A percentile compares a stretch with the other conserved stretches of the same genome.
These are phyloP conservation scores for Bombus pyrosoma DNA, from an alignment of 1,140 invertebrate genomes.

Conservation along the genomic window DNA sequence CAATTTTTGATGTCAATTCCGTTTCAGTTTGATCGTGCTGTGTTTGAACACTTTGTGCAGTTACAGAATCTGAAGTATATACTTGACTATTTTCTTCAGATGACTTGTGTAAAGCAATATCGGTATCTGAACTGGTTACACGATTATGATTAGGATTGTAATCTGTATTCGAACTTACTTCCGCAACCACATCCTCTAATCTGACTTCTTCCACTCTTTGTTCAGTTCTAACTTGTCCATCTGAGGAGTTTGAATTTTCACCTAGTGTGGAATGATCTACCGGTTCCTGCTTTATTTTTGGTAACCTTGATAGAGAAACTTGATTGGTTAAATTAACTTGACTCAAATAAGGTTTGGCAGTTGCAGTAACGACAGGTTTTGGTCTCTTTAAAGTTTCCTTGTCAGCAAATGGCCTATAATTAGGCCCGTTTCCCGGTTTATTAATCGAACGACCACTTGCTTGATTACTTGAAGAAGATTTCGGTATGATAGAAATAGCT, in stretches of 20 bases:
- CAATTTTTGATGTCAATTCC: constrained; percentile 58
- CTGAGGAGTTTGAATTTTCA: constrained; percentile 80
- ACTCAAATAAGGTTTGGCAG: constrained; percentile 76
- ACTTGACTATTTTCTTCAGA: constrained; percentile 66
- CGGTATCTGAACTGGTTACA: constrained; percentile 68
- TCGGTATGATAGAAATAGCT: constrained; percentile 87
- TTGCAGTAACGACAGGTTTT: constrained; percentile 77
- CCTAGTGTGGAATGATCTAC: constrained; percentile 76
- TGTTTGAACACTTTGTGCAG: constrained; percentile 58
- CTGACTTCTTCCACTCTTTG: constrained; percentile 80
- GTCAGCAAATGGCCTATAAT: constrained; percentile 76
- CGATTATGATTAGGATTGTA: constrained; percentile 74
- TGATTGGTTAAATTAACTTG: constrained; percentile 76
- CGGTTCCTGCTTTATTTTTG: constrained; percentile 75
- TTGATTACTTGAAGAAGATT: constrained; percentile 76
- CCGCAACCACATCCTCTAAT: constrained; percentile 79
- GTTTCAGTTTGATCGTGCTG: constrained; percentile 62
- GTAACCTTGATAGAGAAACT: constrained; percentile 76
- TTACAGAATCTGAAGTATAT: constrained; percentile 59
- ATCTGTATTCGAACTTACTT: constrained; percentile 75
- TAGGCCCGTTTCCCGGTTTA: constrained; percentile 71
- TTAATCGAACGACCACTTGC: constrained; percentile 70
- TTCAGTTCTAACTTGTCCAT: constrained; percentile 77
- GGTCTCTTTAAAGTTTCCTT: constrained; percentile 75
- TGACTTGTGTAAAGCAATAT: constrained; percentile 64